Conservation (phyloP, 2,888 invertebrate species). For the Acanthosepion lycidas region DNA sequence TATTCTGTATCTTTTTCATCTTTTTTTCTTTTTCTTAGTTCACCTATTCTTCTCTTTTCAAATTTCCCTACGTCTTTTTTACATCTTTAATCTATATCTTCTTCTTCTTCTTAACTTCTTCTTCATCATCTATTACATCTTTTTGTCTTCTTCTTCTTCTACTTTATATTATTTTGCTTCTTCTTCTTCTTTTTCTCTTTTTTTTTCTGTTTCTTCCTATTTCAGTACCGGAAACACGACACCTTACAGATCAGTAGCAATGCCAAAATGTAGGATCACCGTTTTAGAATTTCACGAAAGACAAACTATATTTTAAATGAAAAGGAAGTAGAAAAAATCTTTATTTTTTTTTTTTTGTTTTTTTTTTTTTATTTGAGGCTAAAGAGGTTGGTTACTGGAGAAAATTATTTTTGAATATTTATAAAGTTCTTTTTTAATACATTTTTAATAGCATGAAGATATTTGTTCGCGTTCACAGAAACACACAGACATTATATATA, state of each 20-base stretch:
- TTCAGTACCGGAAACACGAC: not conserved
- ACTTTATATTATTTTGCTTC: not conserved
- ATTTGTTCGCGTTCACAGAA: not conserved
- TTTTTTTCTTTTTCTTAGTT: too few species aligned
- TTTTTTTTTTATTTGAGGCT: not conserved
- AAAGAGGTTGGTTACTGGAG: not conserved
- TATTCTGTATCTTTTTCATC: too few species aligned
- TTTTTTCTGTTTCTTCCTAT: not conserved
- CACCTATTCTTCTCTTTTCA: too few species aligned
- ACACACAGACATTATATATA: not conserved
- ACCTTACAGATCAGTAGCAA: not conserved
- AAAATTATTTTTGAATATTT: not conserved
- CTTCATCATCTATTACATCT: too few species aligned
- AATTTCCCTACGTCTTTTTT: too few species aligned
- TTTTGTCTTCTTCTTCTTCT: not conserved
- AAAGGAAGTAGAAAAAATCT: not conserved
- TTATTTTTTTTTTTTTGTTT: not conserved
- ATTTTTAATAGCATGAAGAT: not conserved
- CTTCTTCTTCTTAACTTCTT: too few species aligned
- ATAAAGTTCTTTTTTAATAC: not conserved
- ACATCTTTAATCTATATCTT: too few species aligned
- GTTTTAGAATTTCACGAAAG: not conserved
- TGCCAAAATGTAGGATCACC: not conserved
- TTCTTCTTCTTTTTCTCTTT: not conserved
- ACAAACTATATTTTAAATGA: not conserved